Percentiles rank a stretch among this genome's conserved stretches.
Conservation (phyloP, 1,140 invertebrate species). For the Brachionus koreanus region DNA sequence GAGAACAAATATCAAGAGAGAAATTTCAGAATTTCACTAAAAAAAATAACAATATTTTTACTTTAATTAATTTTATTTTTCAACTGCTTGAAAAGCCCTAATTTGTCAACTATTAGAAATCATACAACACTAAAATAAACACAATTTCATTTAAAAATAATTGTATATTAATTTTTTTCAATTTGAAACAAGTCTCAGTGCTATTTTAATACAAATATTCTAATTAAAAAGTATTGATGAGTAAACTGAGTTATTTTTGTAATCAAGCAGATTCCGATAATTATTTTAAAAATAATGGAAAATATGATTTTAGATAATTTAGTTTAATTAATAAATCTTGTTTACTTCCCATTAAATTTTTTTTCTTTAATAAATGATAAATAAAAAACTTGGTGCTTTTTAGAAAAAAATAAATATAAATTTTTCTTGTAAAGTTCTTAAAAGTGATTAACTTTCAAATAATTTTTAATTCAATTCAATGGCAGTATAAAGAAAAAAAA, state of each 20-base stretch:
- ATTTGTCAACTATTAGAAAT: neutral
- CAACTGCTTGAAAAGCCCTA: neutral
- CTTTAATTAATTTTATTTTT: neutral
- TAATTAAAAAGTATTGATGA: neutral
- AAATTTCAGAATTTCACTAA: neutral
- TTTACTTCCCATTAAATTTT: neutral
- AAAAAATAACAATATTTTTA: neutral
- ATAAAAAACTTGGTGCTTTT: no score
- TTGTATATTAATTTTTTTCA: neutral
- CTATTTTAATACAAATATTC: neutral
- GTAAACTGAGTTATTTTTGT: neutral
- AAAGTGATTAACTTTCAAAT: no score
- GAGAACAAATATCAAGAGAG: neutral
- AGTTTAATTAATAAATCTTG: neutral
- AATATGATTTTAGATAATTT: neutral
- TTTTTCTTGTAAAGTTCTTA: no score
- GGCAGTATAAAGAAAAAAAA: no score
- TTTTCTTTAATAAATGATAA: no score
- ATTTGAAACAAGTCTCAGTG: neutral
- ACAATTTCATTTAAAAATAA: neutral
- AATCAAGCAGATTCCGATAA: neutral
- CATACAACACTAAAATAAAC: neutral
- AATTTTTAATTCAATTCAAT: no score
- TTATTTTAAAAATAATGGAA: neutral
- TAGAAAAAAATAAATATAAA: no score